A percentile compares a stretch with the other conserved stretches of the same genome.
phyloP scores from a whole-genome alignment of 2,797 vertebrate species.

The Chaenodraco wilsoni region DNA sequence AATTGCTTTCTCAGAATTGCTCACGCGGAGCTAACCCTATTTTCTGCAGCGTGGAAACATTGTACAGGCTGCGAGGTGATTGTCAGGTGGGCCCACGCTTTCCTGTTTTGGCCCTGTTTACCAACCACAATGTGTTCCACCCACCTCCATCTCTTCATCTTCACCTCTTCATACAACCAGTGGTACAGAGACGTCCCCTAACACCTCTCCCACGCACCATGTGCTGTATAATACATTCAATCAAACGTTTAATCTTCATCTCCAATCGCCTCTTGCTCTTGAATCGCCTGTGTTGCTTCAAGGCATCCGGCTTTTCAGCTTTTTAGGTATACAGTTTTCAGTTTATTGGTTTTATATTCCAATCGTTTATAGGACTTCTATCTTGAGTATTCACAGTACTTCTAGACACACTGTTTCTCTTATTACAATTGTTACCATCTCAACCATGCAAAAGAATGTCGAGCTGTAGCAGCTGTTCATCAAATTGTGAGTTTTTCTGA shows the following conservation, averaged over 20 bases:
- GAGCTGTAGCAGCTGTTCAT: not conserved
- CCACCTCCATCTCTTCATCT: conserved; percentile 64
- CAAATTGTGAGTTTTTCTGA: conserved; percentile 1
- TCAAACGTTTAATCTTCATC: conserved; percentile 38
- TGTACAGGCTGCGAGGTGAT: conserved; percentile 47
- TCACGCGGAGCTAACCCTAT: conserved; percentile 34
- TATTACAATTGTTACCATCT: too few species aligned
- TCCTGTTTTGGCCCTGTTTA: conserved; percentile 78
- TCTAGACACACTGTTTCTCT: not conserved
- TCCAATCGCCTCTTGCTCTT: not conserved
- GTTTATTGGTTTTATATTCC: not conserved
- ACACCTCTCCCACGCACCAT: conserved; percentile 54
- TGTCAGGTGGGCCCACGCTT: conserved; percentile 72
- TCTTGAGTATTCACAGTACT: not conserved
- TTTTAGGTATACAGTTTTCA: not conserved
- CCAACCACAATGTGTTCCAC: conserved; percentile 75
- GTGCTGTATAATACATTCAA: conserved; percentile 37
- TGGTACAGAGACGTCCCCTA: conserved; percentile 49
- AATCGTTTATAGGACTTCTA: not conserved
- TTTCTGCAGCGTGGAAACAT: conserved; percentile 48
- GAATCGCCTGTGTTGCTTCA: not conserved
- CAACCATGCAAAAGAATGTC: not conserved
- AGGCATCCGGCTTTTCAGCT: not conserved
- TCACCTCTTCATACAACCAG: conserved; percentile 55
- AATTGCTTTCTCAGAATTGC: conserved; percentile 53